A percentile compares a stretch with the other conserved stretches of the same genome.
These are phyloP conservation scores for Orycteropus afer DNA, from an alignment of 2,113 vertebrate species.

Conservation along the genomic window DNA sequence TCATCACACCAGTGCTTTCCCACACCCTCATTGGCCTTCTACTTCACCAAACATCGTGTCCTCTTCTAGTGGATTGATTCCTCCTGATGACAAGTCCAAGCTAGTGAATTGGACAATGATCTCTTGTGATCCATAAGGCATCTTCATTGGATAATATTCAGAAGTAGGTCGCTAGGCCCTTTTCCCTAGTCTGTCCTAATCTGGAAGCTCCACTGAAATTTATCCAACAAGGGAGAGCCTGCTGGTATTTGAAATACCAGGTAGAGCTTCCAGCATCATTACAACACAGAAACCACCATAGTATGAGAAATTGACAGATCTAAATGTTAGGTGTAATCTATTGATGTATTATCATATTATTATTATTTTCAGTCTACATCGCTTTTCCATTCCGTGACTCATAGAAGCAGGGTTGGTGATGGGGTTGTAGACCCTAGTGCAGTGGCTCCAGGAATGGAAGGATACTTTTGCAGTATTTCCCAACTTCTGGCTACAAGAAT, in stretches of 20 bases:
- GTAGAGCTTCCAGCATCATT: neutral
- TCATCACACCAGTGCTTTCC: neutral
- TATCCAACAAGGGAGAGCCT: neutral
- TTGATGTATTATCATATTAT: neutral
- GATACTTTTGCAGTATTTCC: neutral
- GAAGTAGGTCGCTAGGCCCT: neutral
- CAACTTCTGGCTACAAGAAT: neutral
- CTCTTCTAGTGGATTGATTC: neutral
- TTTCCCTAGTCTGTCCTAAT: neutral
- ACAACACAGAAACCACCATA: neutral
- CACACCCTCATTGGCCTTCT: neutral
- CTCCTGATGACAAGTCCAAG: neutral
- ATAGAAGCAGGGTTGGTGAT: slow-evolving; percentile 23
- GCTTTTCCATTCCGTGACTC: neutral
- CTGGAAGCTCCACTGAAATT: neutral
- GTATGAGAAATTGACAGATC: neutral
- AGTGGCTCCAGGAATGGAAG: fast-evolving
- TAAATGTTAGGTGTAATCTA: neutral
- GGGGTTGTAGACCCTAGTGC: slow-evolving; percentile 20
- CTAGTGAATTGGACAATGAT: neutral
- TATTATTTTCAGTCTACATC: slow-evolving; percentile 3
- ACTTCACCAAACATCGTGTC: neutral
- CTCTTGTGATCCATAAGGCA: neutral
- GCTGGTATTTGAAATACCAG: neutral
- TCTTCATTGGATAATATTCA: neutral